Conservation (phyloP, 2,888 invertebrate genomes). For the Dasysyrphus albostriatus region DNA sequence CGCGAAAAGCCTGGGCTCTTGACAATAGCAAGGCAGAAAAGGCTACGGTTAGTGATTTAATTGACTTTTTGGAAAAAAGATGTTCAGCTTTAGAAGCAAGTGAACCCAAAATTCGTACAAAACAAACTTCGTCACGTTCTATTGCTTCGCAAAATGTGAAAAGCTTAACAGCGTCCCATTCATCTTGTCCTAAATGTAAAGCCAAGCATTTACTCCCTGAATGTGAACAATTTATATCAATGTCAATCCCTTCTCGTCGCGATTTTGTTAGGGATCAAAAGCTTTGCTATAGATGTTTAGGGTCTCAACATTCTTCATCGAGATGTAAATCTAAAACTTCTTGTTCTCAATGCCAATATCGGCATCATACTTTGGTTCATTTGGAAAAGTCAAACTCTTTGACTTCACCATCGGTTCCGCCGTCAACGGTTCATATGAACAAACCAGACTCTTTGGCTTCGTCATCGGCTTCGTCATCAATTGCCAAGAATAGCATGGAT, state of each 20-base stretch:
- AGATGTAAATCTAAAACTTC: neutral
- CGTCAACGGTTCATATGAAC: neutral
- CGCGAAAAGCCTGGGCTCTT: neutral
- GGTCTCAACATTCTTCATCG: neutral
- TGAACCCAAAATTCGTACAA: neutral
- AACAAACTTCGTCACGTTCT: neutral
- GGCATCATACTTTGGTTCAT: neutral
- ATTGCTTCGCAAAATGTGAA: neutral
- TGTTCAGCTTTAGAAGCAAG: neutral
- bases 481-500: too few species aligned
- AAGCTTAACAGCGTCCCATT: neutral
- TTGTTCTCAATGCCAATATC: constrained; percentile 2
- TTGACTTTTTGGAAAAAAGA: neutral
- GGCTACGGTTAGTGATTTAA: neutral
- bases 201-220: neutral
- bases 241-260: neutral
- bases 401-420: neutral
- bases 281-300: constrained; percentile 5
- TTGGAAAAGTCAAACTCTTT: neutral
- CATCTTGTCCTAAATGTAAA: constrained; percentile 5
- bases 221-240: neutral
- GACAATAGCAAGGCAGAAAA: neutral
- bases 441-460: neutral
- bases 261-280: neutral
- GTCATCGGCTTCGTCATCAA: too few species aligned